Conservation (phyloP, 1,140 invertebrate genomes). For the Sminthurides bifidus region DNA sequence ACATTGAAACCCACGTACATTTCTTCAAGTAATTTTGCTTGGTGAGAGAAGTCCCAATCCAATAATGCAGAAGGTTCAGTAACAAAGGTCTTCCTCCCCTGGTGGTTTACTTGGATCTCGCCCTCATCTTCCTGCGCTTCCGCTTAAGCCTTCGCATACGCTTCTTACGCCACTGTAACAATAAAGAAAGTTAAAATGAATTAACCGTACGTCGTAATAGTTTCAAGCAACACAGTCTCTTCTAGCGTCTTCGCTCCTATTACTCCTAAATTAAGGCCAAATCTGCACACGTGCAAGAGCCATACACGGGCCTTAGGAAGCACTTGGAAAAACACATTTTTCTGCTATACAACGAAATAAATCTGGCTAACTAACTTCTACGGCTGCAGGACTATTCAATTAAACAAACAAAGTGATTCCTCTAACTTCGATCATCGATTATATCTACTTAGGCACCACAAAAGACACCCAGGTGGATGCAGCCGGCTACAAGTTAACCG, state of each 20-base stretch:
- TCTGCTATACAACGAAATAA: background rate
- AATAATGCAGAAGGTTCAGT: background rate
- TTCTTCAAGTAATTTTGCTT: background rate
- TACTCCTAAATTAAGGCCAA: background rate
- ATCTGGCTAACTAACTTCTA: background rate
- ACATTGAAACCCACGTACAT: background rate
- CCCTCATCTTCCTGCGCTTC: slow-evolving; percentile 42
- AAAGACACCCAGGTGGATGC: background rate
- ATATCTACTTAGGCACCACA: background rate
- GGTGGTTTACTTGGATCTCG: slow-evolving; percentile 38
- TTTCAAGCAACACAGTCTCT: background rate
- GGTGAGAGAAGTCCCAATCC: no score
- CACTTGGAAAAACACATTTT: background rate
- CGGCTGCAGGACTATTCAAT: no score
- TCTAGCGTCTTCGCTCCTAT: background rate
- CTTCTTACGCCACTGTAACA: slow-evolving; percentile 39
- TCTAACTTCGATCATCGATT: no score
- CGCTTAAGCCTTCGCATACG: slow-evolving; percentile 41
- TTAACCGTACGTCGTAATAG: background rate
- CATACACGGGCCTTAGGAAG: background rate
- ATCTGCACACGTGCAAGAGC: background rate
- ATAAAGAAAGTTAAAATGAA: background rate
- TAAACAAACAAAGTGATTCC: no score
- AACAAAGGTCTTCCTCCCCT: background rate
- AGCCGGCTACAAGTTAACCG: background rate